These are phyloP conservation scores for Fulmarus glacialis DNA, from an alignment of 2,113 vertebrate species.

Conservation along the genomic window DNA sequence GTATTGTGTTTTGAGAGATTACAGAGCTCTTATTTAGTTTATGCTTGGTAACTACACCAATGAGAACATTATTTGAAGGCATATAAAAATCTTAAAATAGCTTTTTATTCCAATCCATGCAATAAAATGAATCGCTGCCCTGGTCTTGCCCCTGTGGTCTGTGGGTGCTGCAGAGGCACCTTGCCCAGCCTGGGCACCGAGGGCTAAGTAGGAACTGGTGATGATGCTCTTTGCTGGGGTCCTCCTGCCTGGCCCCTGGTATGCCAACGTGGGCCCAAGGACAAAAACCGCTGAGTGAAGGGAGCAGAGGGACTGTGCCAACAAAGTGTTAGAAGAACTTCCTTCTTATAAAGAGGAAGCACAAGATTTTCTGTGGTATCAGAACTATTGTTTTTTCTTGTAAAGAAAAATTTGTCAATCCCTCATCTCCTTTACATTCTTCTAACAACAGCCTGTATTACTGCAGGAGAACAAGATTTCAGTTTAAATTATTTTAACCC, in stretches of 20 bases:
- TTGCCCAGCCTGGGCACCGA: neutral
- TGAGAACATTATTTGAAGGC: neutral
- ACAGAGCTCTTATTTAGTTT: constrained; percentile 2
- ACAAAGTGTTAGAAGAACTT: neutral
- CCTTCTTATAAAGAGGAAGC: neutral
- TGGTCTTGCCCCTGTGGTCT: neutral
- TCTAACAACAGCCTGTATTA: neutral
- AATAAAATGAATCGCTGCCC: neutral
- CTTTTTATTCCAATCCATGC: neutral
- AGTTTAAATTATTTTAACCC: neutral
- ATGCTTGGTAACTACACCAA: neutral
- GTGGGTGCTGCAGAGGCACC: neutral
- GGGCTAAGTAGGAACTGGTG: neutral
- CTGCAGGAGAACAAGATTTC: neutral
- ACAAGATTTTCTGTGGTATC: neutral
- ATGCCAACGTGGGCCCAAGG: neutral
- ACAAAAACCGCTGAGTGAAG: neutral
- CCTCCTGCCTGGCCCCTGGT: neutral
- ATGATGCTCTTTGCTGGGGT: neutral
- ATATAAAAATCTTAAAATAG: neutral
- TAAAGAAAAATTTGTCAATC: neutral
- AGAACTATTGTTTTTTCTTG: neutral
- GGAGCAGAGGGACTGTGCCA: neutral
- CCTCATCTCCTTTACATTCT: neutral
- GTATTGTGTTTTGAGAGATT: constrained; percentile 6